phyloP scores from a whole-genome alignment of 2,888 invertebrate genomes.

The Seladonia tumulorum region DNA sequence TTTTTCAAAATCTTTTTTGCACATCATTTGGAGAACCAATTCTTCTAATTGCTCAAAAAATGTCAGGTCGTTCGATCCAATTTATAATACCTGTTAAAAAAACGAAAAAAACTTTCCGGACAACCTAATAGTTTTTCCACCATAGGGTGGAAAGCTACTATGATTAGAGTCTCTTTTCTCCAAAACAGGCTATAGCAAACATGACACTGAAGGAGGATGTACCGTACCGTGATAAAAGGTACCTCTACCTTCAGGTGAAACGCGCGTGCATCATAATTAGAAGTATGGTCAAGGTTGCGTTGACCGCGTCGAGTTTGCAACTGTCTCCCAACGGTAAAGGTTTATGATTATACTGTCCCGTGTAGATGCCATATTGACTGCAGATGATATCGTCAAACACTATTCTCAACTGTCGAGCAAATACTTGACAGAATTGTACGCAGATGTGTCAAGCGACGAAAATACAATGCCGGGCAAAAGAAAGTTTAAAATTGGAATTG shows the following conservation, averaged over 20 bases:
- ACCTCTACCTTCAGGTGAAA: background rate
- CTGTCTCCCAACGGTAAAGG: background rate
- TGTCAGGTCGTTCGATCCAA: too few relatives aligned
- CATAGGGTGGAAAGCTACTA: too few relatives aligned
- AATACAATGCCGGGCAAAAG: background rate
- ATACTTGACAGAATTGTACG: background rate
- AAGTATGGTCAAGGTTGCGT: background rate
- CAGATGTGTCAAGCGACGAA: too few relatives aligned
- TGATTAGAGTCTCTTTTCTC: too few relatives aligned
- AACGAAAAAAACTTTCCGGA: too few relatives aligned
- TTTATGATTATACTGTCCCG: background rate
- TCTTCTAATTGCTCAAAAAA: too few relatives aligned
- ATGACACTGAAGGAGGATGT: too few relatives aligned
- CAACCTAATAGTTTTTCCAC: too few relatives aligned
- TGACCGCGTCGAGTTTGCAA: background rate
- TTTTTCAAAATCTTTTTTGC: too few relatives aligned
- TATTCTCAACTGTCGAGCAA: background rate
- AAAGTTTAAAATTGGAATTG: background rate
- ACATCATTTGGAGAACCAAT: too few relatives aligned
- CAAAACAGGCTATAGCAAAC: too few relatives aligned
- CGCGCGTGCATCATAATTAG: background rate
- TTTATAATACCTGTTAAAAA: too few relatives aligned
- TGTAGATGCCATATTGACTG: background rate
- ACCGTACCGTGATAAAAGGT: background rate
- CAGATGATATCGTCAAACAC: background rate